phyloP scores from a whole-genome alignment of 2,888 invertebrate genomes.

The Microplitis manilae region DNA sequence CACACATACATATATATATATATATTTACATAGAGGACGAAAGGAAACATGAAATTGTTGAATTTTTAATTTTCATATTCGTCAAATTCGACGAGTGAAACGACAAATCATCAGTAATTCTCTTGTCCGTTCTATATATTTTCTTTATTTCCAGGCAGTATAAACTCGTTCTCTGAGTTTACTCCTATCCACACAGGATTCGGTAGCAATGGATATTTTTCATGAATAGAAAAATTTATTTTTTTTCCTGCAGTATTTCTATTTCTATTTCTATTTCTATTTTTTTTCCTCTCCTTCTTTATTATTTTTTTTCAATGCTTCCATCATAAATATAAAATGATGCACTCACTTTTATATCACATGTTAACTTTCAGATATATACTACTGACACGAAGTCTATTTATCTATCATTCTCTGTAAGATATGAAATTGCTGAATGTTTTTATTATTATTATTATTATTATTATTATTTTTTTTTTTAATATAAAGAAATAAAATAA shows the following conservation, averaged over 20 bases:
- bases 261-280: constrained; percentile 7
- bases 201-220: constrained; percentile 5
- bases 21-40: too few species aligned
- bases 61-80: constrained; percentile 59
- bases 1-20: too few species aligned
- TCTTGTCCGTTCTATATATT: constrained; percentile 23
- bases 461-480: background rate
- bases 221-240: constrained; percentile 23
- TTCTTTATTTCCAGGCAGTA: background rate
- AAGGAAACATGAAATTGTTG: constrained; percentile 40
- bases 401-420: background rate
- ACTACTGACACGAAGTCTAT: background rate
- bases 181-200: too few species aligned
- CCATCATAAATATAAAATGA: background rate
- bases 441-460: background rate
- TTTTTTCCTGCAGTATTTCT: constrained; percentile 1
- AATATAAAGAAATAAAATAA: background rate
- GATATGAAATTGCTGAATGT: background rate
- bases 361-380: background rate
- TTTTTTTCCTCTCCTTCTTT: constrained; percentile 9
- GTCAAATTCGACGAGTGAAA: constrained; percentile 15
- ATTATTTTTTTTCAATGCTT: background rate
- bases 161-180: too few species aligned
- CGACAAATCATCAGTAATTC: constrained; percentile 55
- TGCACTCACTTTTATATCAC: constrained; percentile 1